Evolutionary conservation across 2,113 vertebrate species (phyloP), one percentile per base, ranked within the genome.

Genomic region (Laticauda laticaudata): DNA sequence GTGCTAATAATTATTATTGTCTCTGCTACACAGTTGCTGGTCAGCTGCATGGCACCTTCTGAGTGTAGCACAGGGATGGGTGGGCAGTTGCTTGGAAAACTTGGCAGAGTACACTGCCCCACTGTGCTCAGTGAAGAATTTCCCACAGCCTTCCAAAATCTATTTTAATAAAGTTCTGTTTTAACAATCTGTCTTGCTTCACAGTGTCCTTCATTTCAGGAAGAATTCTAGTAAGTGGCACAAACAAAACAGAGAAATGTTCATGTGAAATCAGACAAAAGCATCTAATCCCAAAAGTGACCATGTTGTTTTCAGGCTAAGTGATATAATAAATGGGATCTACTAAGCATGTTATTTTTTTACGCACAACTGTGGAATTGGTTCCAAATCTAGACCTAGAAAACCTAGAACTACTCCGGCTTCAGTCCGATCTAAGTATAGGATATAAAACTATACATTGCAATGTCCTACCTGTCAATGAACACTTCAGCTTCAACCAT

Each of bases 121-220:
- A 5, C 55, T 29, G 11, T 51, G 29, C 81, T 86, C 20, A n/a
- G 23, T 57, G 21, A 86, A 61, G 75, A 15, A 61, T 26, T 8
- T 23, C 45, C 92, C 29, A 86, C 56, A 14, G 9, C 3, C 43
- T 86, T 90, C 39, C 53, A 34, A 86, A 54, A 89, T 34, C 61
- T 57, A 64, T 90, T 61, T 90, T 56, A 93, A 93, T 93, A 86
- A 92, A 92, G 29, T 51, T 24, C 23, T 86, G 88, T n/a, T 90
- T 90, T 86, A 59, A 87, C 75, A 39, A 26, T 24, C 39, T 75
- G 39, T 39, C 53, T 87, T 64, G 56, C 24, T 92, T 48, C 18
- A 18, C 59, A 5, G 55, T 87, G 81, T 90, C 81, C 20, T 90
- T 93, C 15, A 26, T 90, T 61, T 45, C 56, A 64, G 88, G n/a